Conservation (phyloP, 2,797 vertebrate genomes). For the Poeciliopsis paucimaculata region DNA sequence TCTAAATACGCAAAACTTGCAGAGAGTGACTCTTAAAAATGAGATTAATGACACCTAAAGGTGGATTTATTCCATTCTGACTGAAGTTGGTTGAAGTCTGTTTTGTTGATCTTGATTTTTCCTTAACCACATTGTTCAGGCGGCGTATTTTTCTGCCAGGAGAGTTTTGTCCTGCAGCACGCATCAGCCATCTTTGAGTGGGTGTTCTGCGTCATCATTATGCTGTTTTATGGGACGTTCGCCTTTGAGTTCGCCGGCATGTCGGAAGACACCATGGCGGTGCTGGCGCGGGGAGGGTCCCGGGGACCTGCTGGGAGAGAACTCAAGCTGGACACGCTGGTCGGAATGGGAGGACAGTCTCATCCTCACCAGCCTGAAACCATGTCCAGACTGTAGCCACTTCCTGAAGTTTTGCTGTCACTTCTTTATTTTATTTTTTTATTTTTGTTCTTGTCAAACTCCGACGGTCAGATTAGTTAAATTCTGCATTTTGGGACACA, state of each 20-base stretch:
- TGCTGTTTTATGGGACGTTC: slow-evolving; percentile 87
- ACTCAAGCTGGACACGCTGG: slow-evolving; percentile 68
- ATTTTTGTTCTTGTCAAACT: slow-evolving; percentile 38
- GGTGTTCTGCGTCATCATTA: slow-evolving; percentile 85
- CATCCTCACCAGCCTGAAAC: slow-evolving; percentile 67
- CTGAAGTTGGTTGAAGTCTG: neutral
- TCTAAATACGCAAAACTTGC: neutral
- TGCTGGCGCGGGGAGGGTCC: slow-evolving; percentile 78
- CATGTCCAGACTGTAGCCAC: slow-evolving; percentile 74
- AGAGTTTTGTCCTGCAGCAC: slow-evolving; percentile 85
- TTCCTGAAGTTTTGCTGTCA: slow-evolving; percentile 31
- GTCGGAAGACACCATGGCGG: slow-evolving; percentile 82
- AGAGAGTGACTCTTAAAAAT: neutral
- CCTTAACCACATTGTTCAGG: slow-evolving; percentile 77
- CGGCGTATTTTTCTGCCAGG: slow-evolving; percentile 86
- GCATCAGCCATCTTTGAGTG: slow-evolving; percentile 86
- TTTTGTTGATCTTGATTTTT: slow-evolving; percentile 35
- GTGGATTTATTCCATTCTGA: neutral
- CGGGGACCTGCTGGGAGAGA: slow-evolving; percentile 63
- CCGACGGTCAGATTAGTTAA: slow-evolving; percentile 37
- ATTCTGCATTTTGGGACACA: slow-evolving; percentile 48
- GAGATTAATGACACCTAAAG: too few relatives aligned
- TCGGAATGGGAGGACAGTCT: slow-evolving; percentile 57
- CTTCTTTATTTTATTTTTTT: slow-evolving; percentile 4
- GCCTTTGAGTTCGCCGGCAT: slow-evolving; percentile 85